Conservation (phyloP, 2,113 vertebrate genomes). For the Myanophis thanlyinensis region DNA sequence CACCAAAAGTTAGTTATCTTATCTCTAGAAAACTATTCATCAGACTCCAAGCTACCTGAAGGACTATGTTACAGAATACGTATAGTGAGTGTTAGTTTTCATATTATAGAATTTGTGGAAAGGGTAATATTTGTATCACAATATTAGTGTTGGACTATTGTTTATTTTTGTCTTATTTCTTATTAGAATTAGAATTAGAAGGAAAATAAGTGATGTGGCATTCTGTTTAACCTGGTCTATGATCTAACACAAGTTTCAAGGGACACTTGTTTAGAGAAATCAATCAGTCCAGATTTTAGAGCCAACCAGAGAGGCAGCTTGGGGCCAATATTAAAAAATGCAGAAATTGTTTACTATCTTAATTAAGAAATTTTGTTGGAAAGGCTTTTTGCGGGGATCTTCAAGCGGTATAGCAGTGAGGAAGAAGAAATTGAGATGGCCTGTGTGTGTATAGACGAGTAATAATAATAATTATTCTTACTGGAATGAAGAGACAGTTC, state of each 20-base stretch:
- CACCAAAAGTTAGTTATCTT: background rate
- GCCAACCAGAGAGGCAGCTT: background rate
- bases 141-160: background rate
- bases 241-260: background rate
- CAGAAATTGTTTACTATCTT: background rate
- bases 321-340: background rate
- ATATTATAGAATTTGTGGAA: background rate
- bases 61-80: background rate
- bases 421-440: background rate
- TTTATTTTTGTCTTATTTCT: background rate
- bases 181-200: too few species aligned
- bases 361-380: background rate
- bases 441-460: background rate
- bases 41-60: background rate
- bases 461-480: background rate
- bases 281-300: background rate
- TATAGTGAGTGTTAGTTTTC: background rate
- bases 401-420: background rate
- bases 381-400: background rate
- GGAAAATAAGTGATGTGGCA: background rate
- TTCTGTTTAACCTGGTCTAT: background rate
- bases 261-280: background rate
- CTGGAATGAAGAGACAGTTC: background rate
- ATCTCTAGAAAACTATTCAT: background rate
- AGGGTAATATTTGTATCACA: background rate